phyloP scores from a whole-genome alignment of 2,113 vertebrate genomes.

The Hypanus sabinus region DNA sequence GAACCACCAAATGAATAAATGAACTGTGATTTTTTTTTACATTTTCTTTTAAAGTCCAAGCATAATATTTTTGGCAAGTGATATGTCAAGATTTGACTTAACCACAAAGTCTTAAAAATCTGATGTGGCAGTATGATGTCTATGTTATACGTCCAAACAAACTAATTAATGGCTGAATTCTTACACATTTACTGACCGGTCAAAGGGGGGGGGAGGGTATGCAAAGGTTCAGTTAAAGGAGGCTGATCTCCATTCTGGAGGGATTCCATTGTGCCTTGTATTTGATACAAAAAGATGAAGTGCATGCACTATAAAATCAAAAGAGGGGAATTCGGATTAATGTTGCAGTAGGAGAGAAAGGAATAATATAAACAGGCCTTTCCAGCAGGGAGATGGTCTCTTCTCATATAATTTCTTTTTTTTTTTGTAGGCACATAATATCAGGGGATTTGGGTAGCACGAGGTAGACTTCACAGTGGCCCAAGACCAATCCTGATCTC shows the following conservation, averaged over 20 bases:
- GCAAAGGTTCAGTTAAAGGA: background rate
- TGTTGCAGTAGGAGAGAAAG: background rate
- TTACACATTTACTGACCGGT: background rate
- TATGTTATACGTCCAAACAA: background rate
- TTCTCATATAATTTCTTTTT: background rate
- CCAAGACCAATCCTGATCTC: too few relatives aligned
- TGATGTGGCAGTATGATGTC: background rate
- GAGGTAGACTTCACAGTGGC: too few relatives aligned
- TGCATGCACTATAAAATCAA: background rate
- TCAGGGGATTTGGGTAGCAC: too few relatives aligned
- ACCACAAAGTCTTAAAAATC: background rate
- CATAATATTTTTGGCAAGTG: constrained; percentile 18
- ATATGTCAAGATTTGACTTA: background rate
- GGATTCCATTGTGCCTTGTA: background rate
- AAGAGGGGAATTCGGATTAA: background rate
- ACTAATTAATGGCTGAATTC: background rate
- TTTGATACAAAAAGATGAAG: background rate
- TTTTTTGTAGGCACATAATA: background rate
- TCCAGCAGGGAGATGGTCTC: background rate
- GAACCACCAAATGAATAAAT: background rate
- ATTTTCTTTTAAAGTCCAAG: background rate
- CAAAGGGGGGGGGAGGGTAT: background rate
- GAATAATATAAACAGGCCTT: background rate
- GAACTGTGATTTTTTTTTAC: background rate
- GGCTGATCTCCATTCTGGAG: background rate